Percentiles rank a stretch among this genome's conserved stretches.
These are phyloP conservation scores for Nycticebus coucang DNA, from an alignment of 2,113 vertebrate genomes.

Conservation along the genomic window DNA sequence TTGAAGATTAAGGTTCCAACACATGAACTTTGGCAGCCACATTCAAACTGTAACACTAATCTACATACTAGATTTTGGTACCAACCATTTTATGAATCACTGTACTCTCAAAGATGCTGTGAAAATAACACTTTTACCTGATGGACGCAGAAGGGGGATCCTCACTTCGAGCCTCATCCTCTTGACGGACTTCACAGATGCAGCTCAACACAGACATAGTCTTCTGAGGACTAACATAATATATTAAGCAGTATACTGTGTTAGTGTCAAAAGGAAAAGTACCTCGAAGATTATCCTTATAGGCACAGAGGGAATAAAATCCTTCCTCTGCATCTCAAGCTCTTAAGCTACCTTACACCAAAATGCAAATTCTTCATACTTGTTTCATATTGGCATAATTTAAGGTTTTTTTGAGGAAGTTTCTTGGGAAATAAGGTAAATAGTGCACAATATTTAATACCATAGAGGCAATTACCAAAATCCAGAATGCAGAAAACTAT, in stretches of 20 bases:
- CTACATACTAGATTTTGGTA: neutral
- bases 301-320: neutral
- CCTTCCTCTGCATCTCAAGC: neutral
- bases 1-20: neutral
- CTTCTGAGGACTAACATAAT: constrained; percentile 81
- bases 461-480: neutral
- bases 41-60: neutral
- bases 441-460: neutral
- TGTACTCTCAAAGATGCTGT: neutral
- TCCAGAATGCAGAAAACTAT: neutral
- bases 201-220: constrained; percentile 91
- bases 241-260: constrained; percentile 69
- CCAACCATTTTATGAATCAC: neutral
- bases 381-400: constrained; percentile 30
- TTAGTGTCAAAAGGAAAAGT: constrained; percentile 44
- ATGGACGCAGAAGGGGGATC: constrained; percentile 72
- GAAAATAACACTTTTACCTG: constrained; percentile 86
- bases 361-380: constrained; percentile 34
- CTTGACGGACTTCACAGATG: constrained; percentile 89
- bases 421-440: neutral
- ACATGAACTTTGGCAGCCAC: neutral
- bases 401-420: constrained; percentile 34
- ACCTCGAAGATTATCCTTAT: constrained; percentile 1
- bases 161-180: constrained; percentile 83
- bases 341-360: neutral